These are phyloP conservation scores for Clarias platycephalus DNA, from an alignment of 2,797 vertebrate genomes.

Conservation along the genomic window DNA sequence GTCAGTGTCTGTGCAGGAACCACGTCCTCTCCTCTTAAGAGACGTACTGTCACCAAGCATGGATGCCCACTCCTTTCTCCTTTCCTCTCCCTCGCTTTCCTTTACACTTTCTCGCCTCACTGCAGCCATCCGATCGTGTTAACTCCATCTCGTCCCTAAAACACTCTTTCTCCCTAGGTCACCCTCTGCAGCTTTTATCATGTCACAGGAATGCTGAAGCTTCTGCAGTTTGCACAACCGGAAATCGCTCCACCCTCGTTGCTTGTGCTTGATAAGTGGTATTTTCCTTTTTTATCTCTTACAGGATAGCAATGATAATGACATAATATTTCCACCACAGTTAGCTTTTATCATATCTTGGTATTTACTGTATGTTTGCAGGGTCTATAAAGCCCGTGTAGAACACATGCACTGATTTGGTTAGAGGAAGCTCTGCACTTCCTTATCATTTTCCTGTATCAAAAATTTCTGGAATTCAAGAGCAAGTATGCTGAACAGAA, in stretches of 20 bases:
- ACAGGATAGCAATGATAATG: constrained; percentile 43
- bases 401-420: not conserved
- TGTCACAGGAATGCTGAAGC: constrained; percentile 38
- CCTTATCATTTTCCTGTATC: not conserved
- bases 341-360: constrained; percentile 24
- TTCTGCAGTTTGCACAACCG: constrained; percentile 29
- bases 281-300: constrained; percentile 34
- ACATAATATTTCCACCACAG: constrained; percentile 17
- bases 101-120: constrained; percentile 50
- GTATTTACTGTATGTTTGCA: constrained; percentile 9
- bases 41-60: not conserved
- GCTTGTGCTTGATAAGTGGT: constrained; percentile 39
- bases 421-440: constrained; percentile 6
- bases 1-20: constrained; percentile 19
- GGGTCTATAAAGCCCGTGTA: not conserved
- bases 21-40: constrained; percentile 3
- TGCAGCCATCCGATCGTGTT: constrained; percentile 53
- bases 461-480: not conserved
- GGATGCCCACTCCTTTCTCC: constrained; percentile 23
- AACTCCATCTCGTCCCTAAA: constrained; percentile 50
- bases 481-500: not conserved
- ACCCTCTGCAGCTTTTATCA: constrained; percentile 42
- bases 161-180: constrained; percentile 39
- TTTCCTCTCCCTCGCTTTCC: constrained; percentile 33
- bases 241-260: constrained; percentile 35